phyloP scores from a whole-genome alignment of 2,113 vertebrate species.

The Rousettus leschenaultii region DNA sequence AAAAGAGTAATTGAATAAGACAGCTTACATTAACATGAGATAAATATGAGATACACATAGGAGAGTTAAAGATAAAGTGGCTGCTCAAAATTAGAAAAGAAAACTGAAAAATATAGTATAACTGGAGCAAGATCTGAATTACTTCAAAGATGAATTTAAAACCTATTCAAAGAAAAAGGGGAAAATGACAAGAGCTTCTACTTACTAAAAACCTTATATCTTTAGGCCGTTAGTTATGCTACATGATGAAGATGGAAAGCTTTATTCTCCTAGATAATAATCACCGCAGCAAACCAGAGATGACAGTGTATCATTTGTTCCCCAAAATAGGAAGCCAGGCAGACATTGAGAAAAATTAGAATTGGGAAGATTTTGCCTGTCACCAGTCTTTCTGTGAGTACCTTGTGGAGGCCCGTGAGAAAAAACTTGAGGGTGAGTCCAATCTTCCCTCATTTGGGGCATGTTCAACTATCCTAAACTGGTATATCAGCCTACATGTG shows the following conservation, averaged over 20 bases:
- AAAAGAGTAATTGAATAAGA: constrained; percentile 89
- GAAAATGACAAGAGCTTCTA: constrained; percentile 83
- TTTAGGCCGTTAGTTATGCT: constrained; percentile 90
- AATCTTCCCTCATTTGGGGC: not conserved
- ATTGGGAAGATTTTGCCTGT: constrained; percentile 30
- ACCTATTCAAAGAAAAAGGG: constrained; percentile 85
- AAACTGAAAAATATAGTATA: constrained; percentile 93
- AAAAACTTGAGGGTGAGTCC: not conserved
- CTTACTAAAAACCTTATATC: constrained; percentile 88
- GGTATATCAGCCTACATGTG: not conserved
- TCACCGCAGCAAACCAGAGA: constrained; percentile 91
- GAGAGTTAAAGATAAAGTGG: constrained; percentile 92
- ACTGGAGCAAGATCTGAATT: constrained; percentile 81
- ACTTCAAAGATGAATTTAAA: constrained; percentile 87
- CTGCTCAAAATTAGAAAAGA: constrained; percentile 92
- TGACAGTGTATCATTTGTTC: constrained; percentile 88
- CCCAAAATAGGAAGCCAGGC: constrained; percentile 85
- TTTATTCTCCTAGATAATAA: constrained; percentile 89
- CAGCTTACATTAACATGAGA: constrained; percentile 89
- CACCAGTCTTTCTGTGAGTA: not conserved
- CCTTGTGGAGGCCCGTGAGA: not conserved
- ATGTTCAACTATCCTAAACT: not conserved
- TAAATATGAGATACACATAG: constrained; percentile 82
- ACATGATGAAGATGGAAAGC: constrained; percentile 86
- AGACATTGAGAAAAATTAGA: constrained; percentile 80